These are phyloP conservation scores for Zaprionus vittiger DNA, from an alignment of 1,140 invertebrate species.

Conservation along the genomic window DNA sequence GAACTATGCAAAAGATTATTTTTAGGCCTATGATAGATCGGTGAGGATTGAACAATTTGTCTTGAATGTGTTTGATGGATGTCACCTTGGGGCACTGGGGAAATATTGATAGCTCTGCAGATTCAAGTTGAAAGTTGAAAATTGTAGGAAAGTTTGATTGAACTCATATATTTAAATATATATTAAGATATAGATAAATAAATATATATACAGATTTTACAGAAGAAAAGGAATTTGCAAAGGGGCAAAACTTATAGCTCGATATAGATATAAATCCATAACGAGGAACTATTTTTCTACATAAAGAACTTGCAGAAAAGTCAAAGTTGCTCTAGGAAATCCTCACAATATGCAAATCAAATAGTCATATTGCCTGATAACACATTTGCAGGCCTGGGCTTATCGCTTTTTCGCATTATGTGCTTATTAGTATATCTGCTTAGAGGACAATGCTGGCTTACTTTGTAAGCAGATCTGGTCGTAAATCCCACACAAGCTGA, in stretches of 20 bases:
- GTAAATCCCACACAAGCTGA: constrained; percentile 52
- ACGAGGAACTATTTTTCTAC: neutral
- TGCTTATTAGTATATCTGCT: constrained; percentile 41
- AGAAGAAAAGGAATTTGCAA: too few species aligned
- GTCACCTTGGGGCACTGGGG: constrained; percentile 17
- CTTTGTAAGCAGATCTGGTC: constrained; percentile 15
- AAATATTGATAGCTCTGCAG: constrained; percentile 3
- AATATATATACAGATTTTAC: too few species aligned
- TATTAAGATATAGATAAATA: neutral
- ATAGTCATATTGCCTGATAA: neutral
- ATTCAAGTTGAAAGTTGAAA: neutral
- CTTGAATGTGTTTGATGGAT: constrained; percentile 27
- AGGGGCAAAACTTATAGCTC: too few species aligned
- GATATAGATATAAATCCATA: neutral
- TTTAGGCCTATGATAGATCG: constrained; percentile 37
- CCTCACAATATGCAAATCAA: neutral
- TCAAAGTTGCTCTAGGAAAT: neutral
- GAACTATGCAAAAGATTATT: constrained; percentile 37
- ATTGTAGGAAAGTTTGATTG: neutral
- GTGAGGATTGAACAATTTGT: constrained; percentile 41
- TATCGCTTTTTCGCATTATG: constrained; percentile 30
- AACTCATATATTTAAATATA: neutral
- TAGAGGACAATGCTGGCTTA: constrained; percentile 27
- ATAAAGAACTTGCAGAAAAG: neutral
- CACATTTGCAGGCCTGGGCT: neutral